Evolutionary conservation across 1,140 invertebrate species (phyloP).

Genomic region (Drosophila jambulina): DNA sequence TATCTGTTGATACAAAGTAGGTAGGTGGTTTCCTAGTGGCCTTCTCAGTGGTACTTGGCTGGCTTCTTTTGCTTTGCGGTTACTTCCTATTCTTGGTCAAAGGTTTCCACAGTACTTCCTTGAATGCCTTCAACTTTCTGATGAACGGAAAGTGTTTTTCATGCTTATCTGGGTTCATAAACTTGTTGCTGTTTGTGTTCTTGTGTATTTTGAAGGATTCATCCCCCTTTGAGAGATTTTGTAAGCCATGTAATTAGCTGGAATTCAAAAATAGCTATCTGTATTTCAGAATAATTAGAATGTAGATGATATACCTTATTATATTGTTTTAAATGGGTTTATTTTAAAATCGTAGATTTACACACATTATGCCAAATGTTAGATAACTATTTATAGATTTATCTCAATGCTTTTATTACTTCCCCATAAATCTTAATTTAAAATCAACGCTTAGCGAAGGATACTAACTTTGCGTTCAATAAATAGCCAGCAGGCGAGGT

Average conservation of each 20-base stretch:
- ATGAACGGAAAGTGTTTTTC: constrained; percentile 31
- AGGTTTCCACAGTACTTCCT: constrained; percentile 2
- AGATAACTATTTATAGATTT: constrained; percentile 1
- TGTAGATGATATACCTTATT: background rate
- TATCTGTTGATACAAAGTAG: constrained; percentile 49
- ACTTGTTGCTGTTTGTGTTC: constrained; percentile 5
- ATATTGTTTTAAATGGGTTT: too few relatives aligned
- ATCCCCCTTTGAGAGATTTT: background rate
- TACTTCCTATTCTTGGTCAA: constrained; percentile 27
- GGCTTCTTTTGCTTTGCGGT: constrained; percentile 24
- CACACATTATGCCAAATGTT: background rate
- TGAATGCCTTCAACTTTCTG: constrained; percentile 8
- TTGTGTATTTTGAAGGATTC: background rate
- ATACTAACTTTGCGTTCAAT: constrained; percentile 32
- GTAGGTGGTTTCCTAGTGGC: constrained; percentile 41
- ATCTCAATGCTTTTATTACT: background rate
- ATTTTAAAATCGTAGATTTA: too few relatives aligned
- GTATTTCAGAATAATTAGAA: background rate
- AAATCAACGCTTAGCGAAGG: constrained; percentile 32
- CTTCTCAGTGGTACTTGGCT: constrained; percentile 24
- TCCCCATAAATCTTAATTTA: constrained; percentile 16
- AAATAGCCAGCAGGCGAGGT: constrained; percentile 15
- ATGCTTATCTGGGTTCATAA: constrained; percentile 13
- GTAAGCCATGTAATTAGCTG: background rate
- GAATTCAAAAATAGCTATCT: too few relatives aligned